Conservation (phyloP, 2,113 vertebrate species). For the Gnathonemus longibarbis region DNA sequence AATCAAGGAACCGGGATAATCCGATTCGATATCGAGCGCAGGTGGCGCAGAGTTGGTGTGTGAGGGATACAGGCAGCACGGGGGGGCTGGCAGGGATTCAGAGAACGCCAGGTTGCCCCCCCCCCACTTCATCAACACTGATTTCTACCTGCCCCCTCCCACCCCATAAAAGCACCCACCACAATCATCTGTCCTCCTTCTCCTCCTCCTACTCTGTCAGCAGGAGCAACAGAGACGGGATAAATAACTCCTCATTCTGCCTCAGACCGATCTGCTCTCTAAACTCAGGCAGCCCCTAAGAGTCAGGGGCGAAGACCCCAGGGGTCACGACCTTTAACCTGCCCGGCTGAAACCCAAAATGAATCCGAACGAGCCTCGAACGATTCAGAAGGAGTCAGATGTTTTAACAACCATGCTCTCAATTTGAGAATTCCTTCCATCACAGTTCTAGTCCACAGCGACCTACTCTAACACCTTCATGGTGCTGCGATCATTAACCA, state of each 20-base stretch:
- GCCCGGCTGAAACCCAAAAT: not conserved
- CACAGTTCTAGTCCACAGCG: not conserved
- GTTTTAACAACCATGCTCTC: not conserved
- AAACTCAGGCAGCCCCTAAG: constrained; percentile 13
- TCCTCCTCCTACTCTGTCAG: constrained; percentile 8
- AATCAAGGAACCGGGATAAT: constrained; percentile 52
- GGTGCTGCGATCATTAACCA: not conserved
- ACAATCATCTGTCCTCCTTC: not conserved
- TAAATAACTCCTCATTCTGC: constrained; percentile 39
- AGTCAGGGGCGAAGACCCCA: constrained; percentile 39
- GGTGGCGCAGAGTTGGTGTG: constrained; percentile 42
- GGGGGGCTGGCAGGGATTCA: not conserved
- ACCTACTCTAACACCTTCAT: no score
- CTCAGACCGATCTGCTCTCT: constrained; percentile 20
- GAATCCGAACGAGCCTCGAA: not conserved
- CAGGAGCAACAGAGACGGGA: constrained; percentile 22
- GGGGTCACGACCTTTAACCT: constrained; percentile 29
- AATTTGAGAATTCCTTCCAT: not conserved
- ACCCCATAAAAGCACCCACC: not conserved
- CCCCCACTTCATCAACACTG: not conserved
- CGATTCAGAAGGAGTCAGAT: not conserved
- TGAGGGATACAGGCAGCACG: not conserved
- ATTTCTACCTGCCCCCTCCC: not conserved
- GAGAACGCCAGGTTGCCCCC: not conserved
- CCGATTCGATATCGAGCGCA: constrained; percentile 57